Evolutionary conservation across 2,888 invertebrate species (phyloP).

Genomic region (Oscheius sp.): DNA sequence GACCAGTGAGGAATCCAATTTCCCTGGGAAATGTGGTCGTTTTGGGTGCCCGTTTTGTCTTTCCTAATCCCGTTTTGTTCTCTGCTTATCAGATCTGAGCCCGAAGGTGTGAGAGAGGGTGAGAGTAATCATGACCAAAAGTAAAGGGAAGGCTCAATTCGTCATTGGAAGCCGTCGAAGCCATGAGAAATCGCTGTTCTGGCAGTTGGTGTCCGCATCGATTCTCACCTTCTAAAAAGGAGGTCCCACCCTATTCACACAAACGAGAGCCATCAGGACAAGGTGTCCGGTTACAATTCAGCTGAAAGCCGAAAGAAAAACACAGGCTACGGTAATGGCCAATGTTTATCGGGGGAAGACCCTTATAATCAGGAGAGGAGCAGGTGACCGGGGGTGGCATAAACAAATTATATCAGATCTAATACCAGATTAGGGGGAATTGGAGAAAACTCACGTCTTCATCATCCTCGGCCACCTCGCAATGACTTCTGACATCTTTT

Average conservation of each 20-base stretch:
- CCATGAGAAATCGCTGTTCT: slow-evolving; percentile 26
- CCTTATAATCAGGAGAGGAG: neutral
- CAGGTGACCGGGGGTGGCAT: neutral
- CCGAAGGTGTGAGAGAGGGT: neutral
- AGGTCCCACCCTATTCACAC: slow-evolving; percentile 21
- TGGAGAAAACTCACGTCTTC: slow-evolving; percentile 19
- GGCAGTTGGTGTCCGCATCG: slow-evolving; percentile 3
- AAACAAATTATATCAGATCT: neutral
- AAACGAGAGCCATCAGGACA: neutral
- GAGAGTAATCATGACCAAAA: no score
- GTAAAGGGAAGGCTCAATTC: neutral
- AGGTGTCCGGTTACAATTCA: slow-evolving; percentile 24
- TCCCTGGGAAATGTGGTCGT: slow-evolving; percentile 16
- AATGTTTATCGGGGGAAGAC: neutral
- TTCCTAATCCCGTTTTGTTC: neutral
- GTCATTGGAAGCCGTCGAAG: no score
- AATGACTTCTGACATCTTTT: slow-evolving; percentile 63
- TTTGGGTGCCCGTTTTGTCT: neutral
- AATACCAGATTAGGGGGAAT: neutral
- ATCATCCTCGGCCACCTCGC: slow-evolving; percentile 60
- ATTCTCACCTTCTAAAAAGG: slow-evolving; percentile 21
- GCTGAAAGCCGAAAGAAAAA: neutral
- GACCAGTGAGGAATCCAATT: slow-evolving; percentile 19
- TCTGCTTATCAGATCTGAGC: no score
- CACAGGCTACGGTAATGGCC: no score